Base-by-base conservation (phyloP, 2,888 invertebrate species). In the Coremacera marginata region DNA sequence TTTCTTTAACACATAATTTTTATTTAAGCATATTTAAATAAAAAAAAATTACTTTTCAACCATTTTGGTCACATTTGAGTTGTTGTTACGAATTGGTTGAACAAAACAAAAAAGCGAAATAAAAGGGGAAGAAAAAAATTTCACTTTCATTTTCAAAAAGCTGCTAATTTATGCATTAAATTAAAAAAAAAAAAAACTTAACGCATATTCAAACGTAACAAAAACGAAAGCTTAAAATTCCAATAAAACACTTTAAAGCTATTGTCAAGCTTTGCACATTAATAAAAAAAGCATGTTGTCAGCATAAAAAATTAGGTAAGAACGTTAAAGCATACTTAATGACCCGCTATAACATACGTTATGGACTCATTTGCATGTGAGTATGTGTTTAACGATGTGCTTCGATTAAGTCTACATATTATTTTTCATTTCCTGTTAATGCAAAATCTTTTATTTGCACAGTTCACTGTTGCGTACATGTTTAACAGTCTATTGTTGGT, bases 71-170 rank as follows among this genome's bases (percentile, higher is more conserved):
- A 65, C 63, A 63, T 65, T 14, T 65, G 63, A 65, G 63, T 37
- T 31, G 19, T 31, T 65, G 37, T 65, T 65, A 34, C 31, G 63
- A 65, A 65, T 19, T 16, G 9, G n/a, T 65, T 27, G n/a, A 65
- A n/a, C 63, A 63, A 65, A 65, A 65, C 63, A 65, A 65, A 65
- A n/a, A 1, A 5, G n/a, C 8, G 34, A 16, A 1, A 11, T 11
- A 44, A 44, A 44, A 37, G 8, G 37, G 37, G 14, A n/a, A 44
- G 7, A 11, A 11, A 65, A 65, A 62, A 65, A 16, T 37, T 65
- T 65, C 63, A 65, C 63, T 65, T 65, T 65, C 63, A 65, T 65
- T 65, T 34, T 65, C 63, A 25, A 65, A 37, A 27, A 65, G 34
- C 25, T 11, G 63, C n/a, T 65, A 65, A 65, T 65, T 65, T 31